phyloP scores from a whole-genome alignment of 1,140 invertebrate species.

The Drosophila virilis region DNA sequence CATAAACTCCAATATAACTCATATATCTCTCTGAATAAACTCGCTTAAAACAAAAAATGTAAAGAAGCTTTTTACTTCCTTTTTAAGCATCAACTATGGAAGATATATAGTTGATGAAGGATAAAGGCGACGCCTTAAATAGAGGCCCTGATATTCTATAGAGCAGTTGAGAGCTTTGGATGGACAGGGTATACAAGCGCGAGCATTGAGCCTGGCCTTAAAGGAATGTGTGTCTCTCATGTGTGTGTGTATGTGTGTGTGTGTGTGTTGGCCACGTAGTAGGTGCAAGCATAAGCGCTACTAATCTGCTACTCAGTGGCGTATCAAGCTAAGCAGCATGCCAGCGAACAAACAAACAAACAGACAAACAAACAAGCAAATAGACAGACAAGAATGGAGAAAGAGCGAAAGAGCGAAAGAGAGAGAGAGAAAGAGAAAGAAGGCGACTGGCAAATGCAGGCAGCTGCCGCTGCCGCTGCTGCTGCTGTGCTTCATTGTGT shows the following conservation, averaged over 20 bases:
- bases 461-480: background rate
- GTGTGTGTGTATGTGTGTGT: slow-evolving; percentile 22
- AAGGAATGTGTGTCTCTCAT: background rate
- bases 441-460: slow-evolving; percentile 29
- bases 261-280: slow-evolving; percentile 61
- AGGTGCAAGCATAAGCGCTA: slow-evolving; percentile 81
- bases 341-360: slow-evolving; percentile 73
- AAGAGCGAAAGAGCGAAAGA: background rate
- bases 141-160: too few species aligned
- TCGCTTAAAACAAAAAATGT: too few species aligned
- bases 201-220: slow-evolving; percentile 29
- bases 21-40: too few species aligned
- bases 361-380: slow-evolving; percentile 51
- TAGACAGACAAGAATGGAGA: slow-evolving; percentile 8
- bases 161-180: background rate
- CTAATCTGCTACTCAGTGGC: slow-evolving; percentile 81
- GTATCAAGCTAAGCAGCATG: slow-evolving; percentile 80
- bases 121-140: too few species aligned
- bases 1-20: too few species aligned
- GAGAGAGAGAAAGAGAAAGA: background rate
- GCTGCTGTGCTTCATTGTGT: slow-evolving; percentile 54
- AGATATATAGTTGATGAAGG: too few species aligned
- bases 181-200: slow-evolving; percentile 40
- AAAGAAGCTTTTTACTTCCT: too few species aligned
- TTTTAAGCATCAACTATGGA: too few species aligned